Conservation (phyloP, 92 coral and sea anemone species). For the Porites cylindrica region DNA sequence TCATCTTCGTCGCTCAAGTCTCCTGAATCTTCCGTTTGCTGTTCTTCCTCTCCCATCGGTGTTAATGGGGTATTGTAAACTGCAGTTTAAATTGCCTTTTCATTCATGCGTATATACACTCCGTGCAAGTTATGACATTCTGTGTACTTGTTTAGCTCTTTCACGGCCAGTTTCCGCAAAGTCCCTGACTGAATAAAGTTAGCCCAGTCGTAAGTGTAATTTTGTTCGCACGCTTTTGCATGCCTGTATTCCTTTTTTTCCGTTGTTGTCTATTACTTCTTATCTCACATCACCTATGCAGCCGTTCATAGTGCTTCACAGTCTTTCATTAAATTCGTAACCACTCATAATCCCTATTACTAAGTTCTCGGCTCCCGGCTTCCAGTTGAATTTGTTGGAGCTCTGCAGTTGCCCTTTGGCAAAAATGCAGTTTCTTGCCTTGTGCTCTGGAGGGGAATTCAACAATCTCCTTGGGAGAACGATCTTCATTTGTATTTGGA, state of each 20-base stretch:
- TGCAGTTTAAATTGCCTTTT: background rate
- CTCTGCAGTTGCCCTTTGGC: slow-evolving; percentile 38
- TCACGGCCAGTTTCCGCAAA: background rate
- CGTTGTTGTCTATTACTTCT: background rate
- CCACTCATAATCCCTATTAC: slow-evolving; percentile 40
- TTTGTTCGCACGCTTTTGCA: background rate
- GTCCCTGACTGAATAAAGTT: slow-evolving; percentile 6
- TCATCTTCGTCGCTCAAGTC: background rate
- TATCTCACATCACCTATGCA: background rate
- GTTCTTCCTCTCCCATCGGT: background rate
- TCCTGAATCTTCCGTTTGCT: background rate
- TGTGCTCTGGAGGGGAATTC: slow-evolving; percentile 53
- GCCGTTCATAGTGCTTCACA: background rate
- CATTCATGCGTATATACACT: background rate
- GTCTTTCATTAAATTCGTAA: slow-evolving; percentile 12
- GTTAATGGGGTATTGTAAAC: background rate
- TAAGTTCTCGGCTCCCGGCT: slow-evolving; percentile 15
- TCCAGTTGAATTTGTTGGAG: slow-evolving; percentile 35
- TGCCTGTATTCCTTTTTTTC: background rate
- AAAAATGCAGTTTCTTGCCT: slow-evolving; percentile 44
- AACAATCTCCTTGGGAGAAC: slow-evolving; percentile 50
- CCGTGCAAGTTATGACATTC: background rate
- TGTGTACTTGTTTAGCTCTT: background rate
- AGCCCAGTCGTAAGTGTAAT: background rate
- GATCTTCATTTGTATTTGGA: slow-evolving; percentile 49